Evolutionary conservation across 2,113 vertebrate genomes (phyloP).

Genomic region (Edolisoma coerulescens): DNA sequence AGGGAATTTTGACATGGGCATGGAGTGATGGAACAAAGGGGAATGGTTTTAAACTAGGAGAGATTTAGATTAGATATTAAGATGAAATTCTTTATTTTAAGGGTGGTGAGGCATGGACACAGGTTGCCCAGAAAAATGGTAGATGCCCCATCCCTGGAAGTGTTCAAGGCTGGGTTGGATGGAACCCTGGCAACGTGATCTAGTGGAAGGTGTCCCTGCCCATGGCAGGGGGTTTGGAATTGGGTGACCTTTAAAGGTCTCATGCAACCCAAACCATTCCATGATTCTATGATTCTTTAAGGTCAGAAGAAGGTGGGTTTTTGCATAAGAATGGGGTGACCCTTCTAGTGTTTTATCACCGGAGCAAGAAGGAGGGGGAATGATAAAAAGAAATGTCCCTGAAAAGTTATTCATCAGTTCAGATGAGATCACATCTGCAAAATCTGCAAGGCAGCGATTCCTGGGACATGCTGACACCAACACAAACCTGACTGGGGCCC

Average conservation of each 20-base stretch:
- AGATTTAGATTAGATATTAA: neutral
- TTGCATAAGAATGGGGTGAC: neutral
- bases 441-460: neutral
- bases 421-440: neutral
- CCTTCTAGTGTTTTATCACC: neutral
- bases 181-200: accelerated
- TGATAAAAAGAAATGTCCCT: neutral
- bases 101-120: accelerated
- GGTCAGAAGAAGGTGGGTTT: neutral
- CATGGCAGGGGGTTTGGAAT: accelerated
- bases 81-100: accelerated
- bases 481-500: neutral
- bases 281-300: neutral
- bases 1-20: no score
- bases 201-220: neutral
- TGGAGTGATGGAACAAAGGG: neutral
- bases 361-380: neutral
- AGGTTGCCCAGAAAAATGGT: neutral
- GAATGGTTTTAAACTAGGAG: neutral
- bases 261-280: neutral
- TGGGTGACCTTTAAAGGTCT: neutral
- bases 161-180: accelerated
- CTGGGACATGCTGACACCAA: neutral
- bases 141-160: neutral
- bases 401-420: neutral